A percentile compares a stretch with the other conserved stretches of the same genome.
These are phyloP conservation scores for Eristalis intricaria DNA, from an alignment of 2,888 invertebrate genomes.

Conservation along the genomic window DNA sequence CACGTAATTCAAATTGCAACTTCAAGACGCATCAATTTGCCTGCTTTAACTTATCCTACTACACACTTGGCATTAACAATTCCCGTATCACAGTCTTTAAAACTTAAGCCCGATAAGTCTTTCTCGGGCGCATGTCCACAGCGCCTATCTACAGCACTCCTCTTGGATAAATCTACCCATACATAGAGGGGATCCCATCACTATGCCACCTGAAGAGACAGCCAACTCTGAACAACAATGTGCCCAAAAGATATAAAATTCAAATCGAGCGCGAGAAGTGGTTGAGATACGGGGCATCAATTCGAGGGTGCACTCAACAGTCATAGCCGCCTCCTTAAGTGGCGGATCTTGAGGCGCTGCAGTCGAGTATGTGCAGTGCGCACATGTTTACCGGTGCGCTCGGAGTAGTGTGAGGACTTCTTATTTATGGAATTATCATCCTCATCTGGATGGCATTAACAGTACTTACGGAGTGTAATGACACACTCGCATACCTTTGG, in stretches of 20 bases:
- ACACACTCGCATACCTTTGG: constrained; percentile 51
- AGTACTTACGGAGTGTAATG: constrained; percentile 70
- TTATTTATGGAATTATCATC: constrained; percentile 72
- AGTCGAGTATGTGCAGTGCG: constrained; percentile 10
- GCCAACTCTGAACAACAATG: constrained; percentile 44
- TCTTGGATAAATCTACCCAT: constrained; percentile 34
- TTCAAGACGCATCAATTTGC: background rate
- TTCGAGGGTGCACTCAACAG: constrained; percentile 68
- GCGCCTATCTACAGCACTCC: constrained; percentile 12
- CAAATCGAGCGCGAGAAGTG: constrained; percentile 71
- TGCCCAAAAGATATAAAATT: constrained; percentile 68
- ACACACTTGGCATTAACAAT: background rate
- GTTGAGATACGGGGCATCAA: constrained; percentile 69
- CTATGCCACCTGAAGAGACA: constrained; percentile 68
- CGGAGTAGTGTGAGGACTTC: constrained; percentile 60
- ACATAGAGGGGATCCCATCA: constrained; percentile 37
- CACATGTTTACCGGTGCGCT: constrained; percentile 38
- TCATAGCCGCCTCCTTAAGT: constrained; percentile 71
- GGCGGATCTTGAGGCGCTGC: constrained; percentile 60
- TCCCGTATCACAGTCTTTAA: constrained; percentile 42
- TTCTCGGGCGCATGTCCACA: constrained; percentile 31
- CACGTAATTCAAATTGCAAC: background rate
- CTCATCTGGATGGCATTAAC: constrained; percentile 72
- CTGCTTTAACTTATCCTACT: background rate
- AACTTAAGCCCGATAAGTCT: constrained; percentile 47